Percentiles rank a stretch among this genome's conserved stretches.
phyloP scores from a whole-genome alignment of 2,888 invertebrate genomes.

The Euspilapteryx auroguttella region DNA sequence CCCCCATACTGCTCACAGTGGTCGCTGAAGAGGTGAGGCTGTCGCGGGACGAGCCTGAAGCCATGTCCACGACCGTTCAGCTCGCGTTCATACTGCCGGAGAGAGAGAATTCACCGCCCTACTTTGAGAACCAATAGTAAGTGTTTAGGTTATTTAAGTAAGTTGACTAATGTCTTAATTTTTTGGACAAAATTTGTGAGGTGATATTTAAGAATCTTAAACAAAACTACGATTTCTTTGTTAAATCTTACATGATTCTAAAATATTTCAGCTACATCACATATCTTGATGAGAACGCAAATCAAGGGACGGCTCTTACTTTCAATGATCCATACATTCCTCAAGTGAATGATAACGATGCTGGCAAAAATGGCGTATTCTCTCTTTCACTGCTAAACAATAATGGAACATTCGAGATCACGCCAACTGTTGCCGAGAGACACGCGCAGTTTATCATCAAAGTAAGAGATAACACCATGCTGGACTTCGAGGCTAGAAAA shows the following conservation, averaged over 20 bases:
- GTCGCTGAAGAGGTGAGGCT: constrained; percentile 84
- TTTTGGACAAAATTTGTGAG: background rate
- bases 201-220: background rate
- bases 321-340: constrained; percentile 74
- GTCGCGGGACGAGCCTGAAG: constrained; percentile 72
- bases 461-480: constrained; percentile 77
- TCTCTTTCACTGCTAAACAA: constrained; percentile 75
- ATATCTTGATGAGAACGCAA: constrained; percentile 78
- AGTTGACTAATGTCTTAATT: background rate
- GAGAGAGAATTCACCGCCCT: constrained; percentile 74
- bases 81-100: constrained; percentile 82
- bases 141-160: constrained; percentile 16
- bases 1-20: constrained; percentile 81
- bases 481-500: constrained; percentile 84
- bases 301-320: constrained; percentile 74
- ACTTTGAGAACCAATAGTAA: constrained; percentile 79
- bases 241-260: no score
- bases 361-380: constrained; percentile 83
- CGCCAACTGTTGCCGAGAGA: constrained; percentile 80
- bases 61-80: constrained; percentile 80
- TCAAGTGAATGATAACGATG: constrained; percentile 74
- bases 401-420: constrained; percentile 87
- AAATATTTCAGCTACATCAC: constrained; percentile 67
- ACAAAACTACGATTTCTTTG: no score
- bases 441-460: constrained; percentile 78